Conservation (phyloP, 2,797 vertebrate species). For the Tinamus major region DNA sequence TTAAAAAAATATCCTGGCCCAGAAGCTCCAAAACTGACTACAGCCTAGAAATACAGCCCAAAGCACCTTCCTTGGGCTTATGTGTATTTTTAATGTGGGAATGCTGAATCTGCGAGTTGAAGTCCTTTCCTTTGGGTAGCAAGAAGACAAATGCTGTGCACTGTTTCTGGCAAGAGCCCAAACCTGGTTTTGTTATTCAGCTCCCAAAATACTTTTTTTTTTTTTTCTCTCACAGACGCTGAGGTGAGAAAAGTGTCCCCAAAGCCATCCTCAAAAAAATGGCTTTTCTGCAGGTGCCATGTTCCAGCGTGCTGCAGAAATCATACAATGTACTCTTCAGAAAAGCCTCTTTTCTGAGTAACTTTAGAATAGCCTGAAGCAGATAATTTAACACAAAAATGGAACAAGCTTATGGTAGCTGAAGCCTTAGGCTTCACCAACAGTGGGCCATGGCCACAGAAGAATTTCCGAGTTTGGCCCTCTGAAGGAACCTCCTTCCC, state of each 20-base stretch:
- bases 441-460: neutral
- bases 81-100: accelerated
- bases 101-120: accelerated
- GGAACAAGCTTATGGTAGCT: neutral
- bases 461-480: neutral
- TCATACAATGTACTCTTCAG: neutral
- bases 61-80: neutral
- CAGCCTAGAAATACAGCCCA: neutral
- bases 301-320: neutral
- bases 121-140: neutral
- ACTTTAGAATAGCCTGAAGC: neutral
- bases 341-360: neutral
- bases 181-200: neutral
- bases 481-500: neutral
- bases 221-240: neutral
- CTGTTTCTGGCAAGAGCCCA: neutral
- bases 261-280: neutral
- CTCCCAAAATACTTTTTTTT: conserved; percentile 32
- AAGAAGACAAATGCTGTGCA: neutral
- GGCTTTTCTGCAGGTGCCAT: neutral
- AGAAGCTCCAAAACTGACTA: neutral
- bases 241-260: neutral
- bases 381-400: neutral
- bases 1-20: neutral
- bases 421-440: neutral